Conservation (phyloP, 1,140 invertebrate species). For the Monomorium pharaonis region DNA sequence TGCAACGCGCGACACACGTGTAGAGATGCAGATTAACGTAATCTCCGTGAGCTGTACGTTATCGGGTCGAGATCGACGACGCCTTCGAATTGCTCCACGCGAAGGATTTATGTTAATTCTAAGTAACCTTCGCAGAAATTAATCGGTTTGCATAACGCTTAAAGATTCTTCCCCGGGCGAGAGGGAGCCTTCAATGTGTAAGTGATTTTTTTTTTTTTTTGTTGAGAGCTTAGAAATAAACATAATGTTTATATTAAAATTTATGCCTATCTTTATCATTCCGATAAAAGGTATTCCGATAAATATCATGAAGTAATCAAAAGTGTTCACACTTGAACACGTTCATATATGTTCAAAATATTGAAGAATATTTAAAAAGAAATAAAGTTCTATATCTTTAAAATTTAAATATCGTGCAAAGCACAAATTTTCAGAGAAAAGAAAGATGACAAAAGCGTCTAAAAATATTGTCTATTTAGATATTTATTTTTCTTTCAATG, state of each 20-base stretch:
- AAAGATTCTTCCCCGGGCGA: slow-evolving; percentile 23
- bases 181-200: neutral
- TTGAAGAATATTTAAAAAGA: neutral
- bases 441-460: neutral
- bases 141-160: slow-evolving; percentile 35
- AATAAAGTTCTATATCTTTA: neutral
- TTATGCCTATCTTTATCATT: neutral
- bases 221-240: neutral
- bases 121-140: slow-evolving; percentile 56
- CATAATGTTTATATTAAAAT: neutral
- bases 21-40: slow-evolving; percentile 58
- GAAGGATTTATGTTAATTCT: slow-evolving; percentile 69
- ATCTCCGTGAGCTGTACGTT: slow-evolving; percentile 45
- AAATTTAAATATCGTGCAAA: neutral
- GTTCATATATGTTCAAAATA: neutral
- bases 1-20: slow-evolving; percentile 49
- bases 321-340: neutral
- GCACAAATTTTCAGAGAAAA: neutral
- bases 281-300: neutral
- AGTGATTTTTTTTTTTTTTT: slow-evolving; percentile 12
- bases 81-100: slow-evolving; percentile 47
- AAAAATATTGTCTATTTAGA: neutral
- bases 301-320: neutral
- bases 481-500: neutral
- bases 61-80: slow-evolving; percentile 54